These are phyloP conservation scores for Haemorhous mexicanus DNA, from an alignment of 2,113 vertebrate species.

Conservation along the genomic window DNA sequence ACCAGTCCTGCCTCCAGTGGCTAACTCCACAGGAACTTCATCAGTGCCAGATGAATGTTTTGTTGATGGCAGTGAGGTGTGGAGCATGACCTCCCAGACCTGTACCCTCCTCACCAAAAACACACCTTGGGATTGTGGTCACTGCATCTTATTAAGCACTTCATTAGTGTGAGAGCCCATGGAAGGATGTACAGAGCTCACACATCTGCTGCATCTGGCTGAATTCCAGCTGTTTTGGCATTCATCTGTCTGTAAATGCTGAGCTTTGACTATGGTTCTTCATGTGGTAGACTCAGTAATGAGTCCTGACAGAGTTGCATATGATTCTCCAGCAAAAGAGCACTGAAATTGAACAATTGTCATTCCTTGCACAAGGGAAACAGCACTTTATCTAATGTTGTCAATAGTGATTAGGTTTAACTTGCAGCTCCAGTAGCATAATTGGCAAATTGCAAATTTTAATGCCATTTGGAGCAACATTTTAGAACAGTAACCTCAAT, in stretches of 20 bases:
- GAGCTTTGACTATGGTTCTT: constrained; percentile 14
- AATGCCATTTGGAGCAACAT: constrained; percentile 53
- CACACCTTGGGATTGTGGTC: not conserved
- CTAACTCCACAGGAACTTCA: not conserved
- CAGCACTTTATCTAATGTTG: constrained; percentile 55
- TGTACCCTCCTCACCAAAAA: not conserved
- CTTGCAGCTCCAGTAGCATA: not conserved
- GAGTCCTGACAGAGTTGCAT: constrained; percentile 51
- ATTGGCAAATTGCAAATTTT: constrained; percentile 57
- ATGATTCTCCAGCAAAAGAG: constrained; percentile 30
- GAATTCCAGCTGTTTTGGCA: not conserved
- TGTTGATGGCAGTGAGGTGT: not conserved
- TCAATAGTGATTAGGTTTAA: constrained; percentile 65
- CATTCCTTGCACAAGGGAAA: constrained; percentile 37
- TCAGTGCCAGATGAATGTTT: not conserved
- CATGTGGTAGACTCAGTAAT: constrained; percentile 33
- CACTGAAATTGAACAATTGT: constrained; percentile 49
- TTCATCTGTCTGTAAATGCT: not conserved
- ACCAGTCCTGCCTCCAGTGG: not conserved
- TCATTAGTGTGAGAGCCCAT: not conserved
- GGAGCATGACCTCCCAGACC: not conserved
- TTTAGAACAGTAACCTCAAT: constrained; percentile 36
- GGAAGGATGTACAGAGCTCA: not conserved
- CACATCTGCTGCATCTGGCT: not conserved
- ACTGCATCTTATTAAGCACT: not conserved